Base-by-base conservation (phyloP, 1,140 invertebrate species). In the Aporrectodea caliginosa region DNA sequence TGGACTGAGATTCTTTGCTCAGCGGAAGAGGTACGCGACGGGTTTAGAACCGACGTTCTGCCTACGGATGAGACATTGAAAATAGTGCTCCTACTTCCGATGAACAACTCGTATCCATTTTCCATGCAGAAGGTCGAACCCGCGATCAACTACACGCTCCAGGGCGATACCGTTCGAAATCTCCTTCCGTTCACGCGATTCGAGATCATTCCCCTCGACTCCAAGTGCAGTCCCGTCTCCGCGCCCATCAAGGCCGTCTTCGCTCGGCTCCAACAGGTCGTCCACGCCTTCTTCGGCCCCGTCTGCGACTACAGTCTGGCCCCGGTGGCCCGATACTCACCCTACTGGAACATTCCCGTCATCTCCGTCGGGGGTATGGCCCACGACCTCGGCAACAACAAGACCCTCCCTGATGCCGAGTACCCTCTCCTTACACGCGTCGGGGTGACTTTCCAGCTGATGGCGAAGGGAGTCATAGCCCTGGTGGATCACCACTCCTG, bases 261-360 rank as follows among this genome's bases (percentile, higher is more conserved):
- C 73, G 82, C 85, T 35, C 85, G 85, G 78, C 82, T 85, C 71
- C 81, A 85, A 30, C 80, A 83, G 58, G 79, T 69, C 22, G 84
- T 78, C 1, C 78, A 85, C 73, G 32, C 29, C 81, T 83, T 97
- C 85, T 91, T 98, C 83, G 96, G 95, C 0, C 93, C 96, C 0
- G 92, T 95, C 1, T 97, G 95, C 87, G 94, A 96, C 83, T 98
- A 96, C 87, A 94, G 94, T 0, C 91, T 97, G 75, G 95, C 95
- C 0, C 95, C 95, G 0, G 94, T 98, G 1, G 93, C 94, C 0
- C 90, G 95, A 27, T 96, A 96, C 86, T 92, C 93, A 0, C 92
- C 92, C 12, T 91, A 91, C 34, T 98, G 95, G 95, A 86, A 92
- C 6, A 93, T 96, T n/a, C 96, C 96, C 0, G 91, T 97, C 2